Base-by-base conservation (phyloP, 1,140 invertebrate species). In the Anastrepha ludens region DNA sequence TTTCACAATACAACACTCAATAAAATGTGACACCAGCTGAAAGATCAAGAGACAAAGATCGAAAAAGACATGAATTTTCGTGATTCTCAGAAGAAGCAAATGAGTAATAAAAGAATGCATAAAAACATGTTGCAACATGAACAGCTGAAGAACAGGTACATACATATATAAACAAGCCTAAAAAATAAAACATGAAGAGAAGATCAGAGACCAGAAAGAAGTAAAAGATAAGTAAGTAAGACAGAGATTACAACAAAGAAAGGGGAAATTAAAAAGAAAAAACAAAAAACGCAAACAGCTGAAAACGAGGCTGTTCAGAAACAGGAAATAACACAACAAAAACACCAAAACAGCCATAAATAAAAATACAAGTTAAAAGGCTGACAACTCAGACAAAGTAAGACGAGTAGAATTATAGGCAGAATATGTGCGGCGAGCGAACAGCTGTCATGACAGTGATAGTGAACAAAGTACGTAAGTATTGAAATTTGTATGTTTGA, bases 41-140 rank as follows among this genome's bases (percentile, higher is more conserved):
- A 47, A 81, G 74, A 81, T 81, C 47, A 81, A 81, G 9, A n/a
- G 74, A 81, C 74, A 81, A 81, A 81, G 74, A 81, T 81, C 74
- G 47, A 81, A 55, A 74, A 81, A 50, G 9, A 17, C 44, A 81
- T 55, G n/a, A n/a, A 50, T 29, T 55, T 81, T 81, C 47, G 74
- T 29, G 44, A 44, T 81, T 81, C 74, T 29, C n/a, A 9, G 74
- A 81, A 81, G 58, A 81, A 58, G 44, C 47, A 55, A 50, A 81
- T 55, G 74, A 81, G 74, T 81, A 81, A 81, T 58, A 20, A 81
- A 81, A 81, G n/a, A 50, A 81, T 55, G 47, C n/a, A 81, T 15
- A 11, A 55, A 20, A 81, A 20, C 74, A 55, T 81, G 50, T 81
- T 81, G 74, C 74, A 81, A 55, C 74, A 81, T 50, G 74, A 20